Evolutionary conservation across 2,888 invertebrate genomes (phyloP).

Genomic region (Acrobasis consociella): DNA sequence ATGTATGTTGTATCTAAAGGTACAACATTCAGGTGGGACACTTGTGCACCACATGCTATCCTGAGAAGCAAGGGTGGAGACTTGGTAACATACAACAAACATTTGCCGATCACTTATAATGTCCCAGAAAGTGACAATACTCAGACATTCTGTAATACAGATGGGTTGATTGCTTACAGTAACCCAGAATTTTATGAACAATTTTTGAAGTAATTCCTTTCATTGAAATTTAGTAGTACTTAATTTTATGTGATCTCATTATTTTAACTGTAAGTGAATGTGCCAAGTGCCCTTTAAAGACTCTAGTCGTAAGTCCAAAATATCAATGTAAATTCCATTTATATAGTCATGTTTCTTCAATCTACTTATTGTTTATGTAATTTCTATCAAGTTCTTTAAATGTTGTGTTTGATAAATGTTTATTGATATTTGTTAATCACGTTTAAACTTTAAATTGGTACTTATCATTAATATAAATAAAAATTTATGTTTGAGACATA

Average conservation of each 20-base stretch:
- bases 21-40: conserved; percentile 95
- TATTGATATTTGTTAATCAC: too few relatives aligned
- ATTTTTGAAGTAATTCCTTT: conserved; percentile 39
- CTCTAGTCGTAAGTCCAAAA: background rate
- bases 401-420: background rate
- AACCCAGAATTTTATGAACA: conserved; percentile 47
- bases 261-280: conserved; percentile 12
- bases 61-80: conserved; percentile 91
- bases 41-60: conserved; percentile 95
- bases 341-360: too few relatives aligned
- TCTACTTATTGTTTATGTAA: background rate
- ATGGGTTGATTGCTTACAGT: conserved; percentile 66
- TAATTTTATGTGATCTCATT: conserved; percentile 8
- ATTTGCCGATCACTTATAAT: conserved; percentile 61
- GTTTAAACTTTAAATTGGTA: too few relatives aligned
- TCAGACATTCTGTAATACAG: conserved; percentile 62
- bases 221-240: background rate
- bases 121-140: conserved; percentile 50
- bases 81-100: conserved; percentile 58
- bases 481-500: too few relatives aligned
- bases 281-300: conserved; percentile 16
- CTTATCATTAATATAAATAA: too few relatives aligned
- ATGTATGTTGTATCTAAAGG: conserved; percentile 90
- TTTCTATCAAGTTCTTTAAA: background rate
- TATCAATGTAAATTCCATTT: too few relatives aligned